phyloP scores from a whole-genome alignment of 2,888 invertebrate species.

The Eustalomyia histrio region DNA sequence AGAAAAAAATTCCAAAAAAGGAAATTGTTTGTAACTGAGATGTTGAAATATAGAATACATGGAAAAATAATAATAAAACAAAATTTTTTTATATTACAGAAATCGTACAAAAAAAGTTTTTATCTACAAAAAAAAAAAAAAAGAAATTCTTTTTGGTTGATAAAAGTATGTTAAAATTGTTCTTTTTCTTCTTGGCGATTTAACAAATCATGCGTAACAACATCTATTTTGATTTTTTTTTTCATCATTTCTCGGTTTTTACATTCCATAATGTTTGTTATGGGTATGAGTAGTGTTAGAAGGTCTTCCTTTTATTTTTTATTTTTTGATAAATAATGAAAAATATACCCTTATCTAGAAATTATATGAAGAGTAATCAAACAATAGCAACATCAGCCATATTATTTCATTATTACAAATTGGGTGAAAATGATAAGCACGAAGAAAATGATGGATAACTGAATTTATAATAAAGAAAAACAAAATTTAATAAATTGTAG shows the following conservation, averaged over 20 bases:
- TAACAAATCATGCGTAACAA: constrained; percentile 71
- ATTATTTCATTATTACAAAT: constrained; percentile 45
- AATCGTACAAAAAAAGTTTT: constrained; percentile 15
- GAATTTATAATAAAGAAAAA: constrained; percentile 43
- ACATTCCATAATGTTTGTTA: neutral
- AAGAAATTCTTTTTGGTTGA: constrained; percentile 10
- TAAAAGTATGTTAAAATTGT: constrained; percentile 70
- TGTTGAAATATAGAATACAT: constrained; percentile 6
- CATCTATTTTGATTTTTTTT: constrained; percentile 76
- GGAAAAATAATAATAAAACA: neutral
- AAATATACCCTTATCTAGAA: constrained; percentile 43
- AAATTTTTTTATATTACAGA: neutral
- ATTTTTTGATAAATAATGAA: constrained; percentile 37
- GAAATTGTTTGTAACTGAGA: constrained; percentile 48
- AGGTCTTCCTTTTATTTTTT: neutral
- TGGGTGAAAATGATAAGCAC: constrained; percentile 52
- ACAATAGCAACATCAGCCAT: constrained; percentile 23
- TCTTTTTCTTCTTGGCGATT: constrained; percentile 70
- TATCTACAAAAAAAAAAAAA: constrained; percentile 5
- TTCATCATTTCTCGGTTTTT: constrained; percentile 32
- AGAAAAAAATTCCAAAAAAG: constrained; percentile 4
- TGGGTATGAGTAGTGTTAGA: constrained; percentile 14
- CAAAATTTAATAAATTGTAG: constrained; percentile 57
- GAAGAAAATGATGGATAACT: constrained; percentile 33
- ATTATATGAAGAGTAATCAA: constrained; percentile 9